A percentile compares a stretch with the other conserved stretches of the same genome.
Conservation (phyloP, 2,888 invertebrate species). For the Platycheirus rosarum region DNA sequence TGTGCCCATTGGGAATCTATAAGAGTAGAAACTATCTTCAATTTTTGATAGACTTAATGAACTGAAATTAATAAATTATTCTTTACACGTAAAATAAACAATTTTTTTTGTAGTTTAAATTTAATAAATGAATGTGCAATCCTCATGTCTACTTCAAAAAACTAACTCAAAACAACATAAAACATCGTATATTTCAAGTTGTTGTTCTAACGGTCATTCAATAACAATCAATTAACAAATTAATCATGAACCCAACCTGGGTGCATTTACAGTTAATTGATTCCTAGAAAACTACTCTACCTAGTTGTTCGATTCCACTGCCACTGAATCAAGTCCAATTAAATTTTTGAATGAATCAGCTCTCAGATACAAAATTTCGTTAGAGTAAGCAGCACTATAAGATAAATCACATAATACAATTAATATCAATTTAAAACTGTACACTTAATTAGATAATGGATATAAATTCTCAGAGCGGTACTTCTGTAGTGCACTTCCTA, state of each 20-base stretch:
- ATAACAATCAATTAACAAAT: slow-evolving; percentile 48
- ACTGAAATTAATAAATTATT: no score
- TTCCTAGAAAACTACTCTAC: slow-evolving; percentile 42
- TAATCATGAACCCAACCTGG: slow-evolving; percentile 56
- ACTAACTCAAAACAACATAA: background rate
- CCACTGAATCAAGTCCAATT: slow-evolving; percentile 8
- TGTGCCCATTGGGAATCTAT: no score
- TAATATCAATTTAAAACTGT: slow-evolving; percentile 52
- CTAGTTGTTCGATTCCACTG: slow-evolving; percentile 1
- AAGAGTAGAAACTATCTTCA: no score
- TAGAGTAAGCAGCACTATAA: background rate
- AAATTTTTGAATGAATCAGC: slow-evolving; percentile 40
- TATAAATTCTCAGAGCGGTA: slow-evolving; percentile 3
- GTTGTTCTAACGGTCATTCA: slow-evolving; percentile 35
- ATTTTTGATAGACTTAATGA: no score
- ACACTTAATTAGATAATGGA: slow-evolving; percentile 46
- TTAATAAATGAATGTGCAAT: no score
- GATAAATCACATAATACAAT: slow-evolving; percentile 38
- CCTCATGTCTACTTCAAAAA: no score
- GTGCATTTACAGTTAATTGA: slow-evolving; percentile 50
- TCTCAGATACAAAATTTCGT: background rate
- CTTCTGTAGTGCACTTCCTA: slow-evolving; percentile 50
- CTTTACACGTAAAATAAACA: no score
- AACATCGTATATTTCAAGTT: background rate
- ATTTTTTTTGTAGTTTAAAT: no score